A percentile compares a stretch with the other conserved stretches of the same genome.
phyloP scores from a whole-genome alignment of 1,140 invertebrate species.

The Pseudomyrmex concolor region DNA sequence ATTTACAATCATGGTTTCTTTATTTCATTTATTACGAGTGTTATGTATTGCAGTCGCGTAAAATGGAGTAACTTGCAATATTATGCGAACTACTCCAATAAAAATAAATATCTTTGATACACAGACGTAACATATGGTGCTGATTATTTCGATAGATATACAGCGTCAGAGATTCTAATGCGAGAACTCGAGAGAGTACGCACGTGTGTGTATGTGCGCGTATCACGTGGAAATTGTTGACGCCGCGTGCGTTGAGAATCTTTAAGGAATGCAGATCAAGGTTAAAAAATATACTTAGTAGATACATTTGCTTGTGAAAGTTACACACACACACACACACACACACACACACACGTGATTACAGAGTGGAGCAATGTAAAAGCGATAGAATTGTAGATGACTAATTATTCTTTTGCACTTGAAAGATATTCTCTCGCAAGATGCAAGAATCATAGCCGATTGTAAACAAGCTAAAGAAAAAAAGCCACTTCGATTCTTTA shows the following conservation, averaged over 20 bases:
- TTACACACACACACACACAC: background rate
- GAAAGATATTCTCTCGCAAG: too few relatives aligned
- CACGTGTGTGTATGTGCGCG: background rate
- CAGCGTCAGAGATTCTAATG: background rate
- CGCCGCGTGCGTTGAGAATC: background rate
- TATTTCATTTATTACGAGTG: too few relatives aligned
- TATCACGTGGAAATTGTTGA: conserved; percentile 28
- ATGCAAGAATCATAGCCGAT: background rate
- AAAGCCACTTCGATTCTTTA: conserved; percentile 5
- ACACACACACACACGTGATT: background rate
- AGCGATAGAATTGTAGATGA: background rate
- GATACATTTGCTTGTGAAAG: conserved; percentile 10
- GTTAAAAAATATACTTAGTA: conserved; percentile 36
- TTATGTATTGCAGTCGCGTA: too few relatives aligned
- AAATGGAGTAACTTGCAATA: too few relatives aligned
- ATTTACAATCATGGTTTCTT: too few relatives aligned
- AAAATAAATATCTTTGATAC: conserved; percentile 12
- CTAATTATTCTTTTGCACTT: background rate
- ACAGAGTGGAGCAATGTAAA: conserved; percentile 14
- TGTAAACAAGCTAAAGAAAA: background rate
- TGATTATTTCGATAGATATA: conserved; percentile 28
- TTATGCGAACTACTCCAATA: background rate
- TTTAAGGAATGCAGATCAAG: conserved; percentile 22
- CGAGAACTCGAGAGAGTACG: background rate
- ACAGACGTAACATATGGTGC: background rate